Percentiles rank a stretch among this genome's conserved stretches.
Evolutionary conservation across 2,888 invertebrate species (phyloP).

Genomic region (Abrostola triplasia): DNA sequence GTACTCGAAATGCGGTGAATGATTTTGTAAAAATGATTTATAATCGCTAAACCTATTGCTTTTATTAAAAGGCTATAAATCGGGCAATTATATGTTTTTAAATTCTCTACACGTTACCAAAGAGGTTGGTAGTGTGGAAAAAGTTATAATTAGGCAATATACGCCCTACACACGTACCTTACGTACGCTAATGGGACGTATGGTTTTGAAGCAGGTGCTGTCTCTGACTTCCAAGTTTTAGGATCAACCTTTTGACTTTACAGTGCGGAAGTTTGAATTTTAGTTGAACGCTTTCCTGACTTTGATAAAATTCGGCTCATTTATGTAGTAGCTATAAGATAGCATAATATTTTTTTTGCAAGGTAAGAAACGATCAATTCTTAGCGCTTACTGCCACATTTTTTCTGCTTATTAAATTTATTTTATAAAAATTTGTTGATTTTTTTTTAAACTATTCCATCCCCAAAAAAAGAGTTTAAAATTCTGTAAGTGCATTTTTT

Average conservation of each 20-base stretch:
- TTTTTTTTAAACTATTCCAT: too few relatives aligned
- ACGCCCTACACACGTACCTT: constrained; percentile 50
- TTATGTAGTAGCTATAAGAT: background rate
- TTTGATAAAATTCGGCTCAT: background rate
- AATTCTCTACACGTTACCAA: constrained; percentile 36
- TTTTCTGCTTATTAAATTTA: too few relatives aligned
- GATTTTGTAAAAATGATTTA: background rate
- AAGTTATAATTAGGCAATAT: constrained; percentile 51
- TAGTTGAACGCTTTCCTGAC: background rate
- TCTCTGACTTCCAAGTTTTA: constrained; percentile 21
- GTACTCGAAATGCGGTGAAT: background rate
- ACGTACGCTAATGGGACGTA: constrained; percentile 46
- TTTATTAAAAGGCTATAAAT: constrained; percentile 14
- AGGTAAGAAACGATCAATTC: too few relatives aligned
- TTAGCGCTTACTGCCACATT: too few relatives aligned
- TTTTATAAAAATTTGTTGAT: too few relatives aligned
- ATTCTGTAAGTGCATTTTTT: too few relatives aligned
- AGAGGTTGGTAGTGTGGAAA: constrained; percentile 33
- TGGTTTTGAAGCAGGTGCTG: constrained; percentile 48
- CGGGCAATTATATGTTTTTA: constrained; percentile 12
- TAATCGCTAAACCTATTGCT: constrained; percentile 1
- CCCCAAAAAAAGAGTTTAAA: too few relatives aligned
- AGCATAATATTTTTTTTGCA: too few relatives aligned
- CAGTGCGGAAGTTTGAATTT: background rate
- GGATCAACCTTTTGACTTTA: background rate